phyloP scores from a whole-genome alignment of 2,113 vertebrate species.

The Panthera tigris region DNA sequence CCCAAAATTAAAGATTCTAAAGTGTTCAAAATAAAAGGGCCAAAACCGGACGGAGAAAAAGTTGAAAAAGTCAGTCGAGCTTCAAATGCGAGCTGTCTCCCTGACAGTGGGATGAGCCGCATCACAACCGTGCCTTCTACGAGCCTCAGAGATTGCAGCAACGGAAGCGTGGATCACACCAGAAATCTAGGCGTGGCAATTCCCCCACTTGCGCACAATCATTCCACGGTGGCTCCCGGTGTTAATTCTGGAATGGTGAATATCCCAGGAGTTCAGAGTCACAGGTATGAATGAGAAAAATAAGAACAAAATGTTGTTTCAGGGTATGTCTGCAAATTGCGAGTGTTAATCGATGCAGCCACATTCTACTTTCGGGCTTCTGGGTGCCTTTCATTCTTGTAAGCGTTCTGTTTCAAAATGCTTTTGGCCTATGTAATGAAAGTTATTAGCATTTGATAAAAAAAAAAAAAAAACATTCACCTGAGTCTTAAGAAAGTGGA shows the following conservation, averaged over 20 bases:
- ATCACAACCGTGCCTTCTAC: conserved; percentile 74
- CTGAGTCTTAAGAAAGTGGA: conserved; percentile 1
- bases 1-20: conserved; percentile 81
- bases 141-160: conserved; percentile 75
- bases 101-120: conserved; percentile 26
- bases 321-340: neutral
- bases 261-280: conserved; percentile 76
- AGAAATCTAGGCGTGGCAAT: conserved; percentile 77
- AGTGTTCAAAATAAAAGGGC: conserved; percentile 73
- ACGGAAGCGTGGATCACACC: conserved; percentile 66
- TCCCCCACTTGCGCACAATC: conserved; percentile 80
- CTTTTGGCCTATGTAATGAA: neutral
- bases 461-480: neutral
- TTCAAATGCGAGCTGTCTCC: conserved; percentile 71
- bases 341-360: neutral
- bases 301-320: neutral
- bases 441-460: neutral
- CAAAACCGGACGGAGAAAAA: conserved; percentile 77
- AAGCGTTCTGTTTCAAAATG: conserved; percentile 13
- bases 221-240: conserved; percentile 62
- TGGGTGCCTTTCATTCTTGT: neutral
- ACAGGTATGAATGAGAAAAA: conserved; percentile 83
- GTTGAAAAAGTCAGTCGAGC: conserved; percentile 71
- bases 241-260: conserved; percentile 65
- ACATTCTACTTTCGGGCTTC: neutral